Conservation (phyloP, 1,140 invertebrate genomes). For the Drosophila trapezifrons region DNA sequence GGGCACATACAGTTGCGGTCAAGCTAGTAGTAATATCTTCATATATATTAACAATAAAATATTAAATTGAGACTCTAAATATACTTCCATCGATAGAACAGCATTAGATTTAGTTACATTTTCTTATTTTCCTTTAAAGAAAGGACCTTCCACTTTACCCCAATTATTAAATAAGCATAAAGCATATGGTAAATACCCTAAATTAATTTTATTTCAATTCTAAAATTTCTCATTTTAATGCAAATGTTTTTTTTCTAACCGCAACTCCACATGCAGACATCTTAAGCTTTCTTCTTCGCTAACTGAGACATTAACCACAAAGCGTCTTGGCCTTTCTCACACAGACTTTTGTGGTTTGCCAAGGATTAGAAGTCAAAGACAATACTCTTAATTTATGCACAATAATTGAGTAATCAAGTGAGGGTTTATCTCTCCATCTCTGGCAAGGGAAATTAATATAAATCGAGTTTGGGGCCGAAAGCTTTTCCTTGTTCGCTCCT, state of each 20-base stretch:
- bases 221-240: not conserved
- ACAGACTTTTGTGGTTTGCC: conserved; percentile 15
- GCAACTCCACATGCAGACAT: not conserved
- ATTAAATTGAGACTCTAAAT: too few species aligned
- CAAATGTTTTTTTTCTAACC: not conserved
- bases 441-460: conserved; percentile 40
- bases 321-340: conserved; percentile 15
- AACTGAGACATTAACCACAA: conserved; percentile 20
- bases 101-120: too few species aligned
- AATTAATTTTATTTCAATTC: not conserved
- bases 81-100: too few species aligned
- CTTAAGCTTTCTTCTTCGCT: not conserved
- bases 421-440: conserved; percentile 15
- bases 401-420: conserved; percentile 50
- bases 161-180: too few species aligned
- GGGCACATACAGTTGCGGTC: conserved; percentile 2
- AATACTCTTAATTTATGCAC: conserved; percentile 40
- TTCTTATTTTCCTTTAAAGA: too few species aligned
- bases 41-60: too few species aligned
- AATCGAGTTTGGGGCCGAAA: conserved; percentile 29
- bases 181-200: too few species aligned
- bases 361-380: conserved; percentile 8
- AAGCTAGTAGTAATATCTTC: not conserved
- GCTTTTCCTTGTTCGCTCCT: conserved; percentile 28
- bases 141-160: too few species aligned